Evolutionary conservation across 2,797 vertebrate genomes (phyloP).

Genomic region (Acanthis flammea): DNA sequence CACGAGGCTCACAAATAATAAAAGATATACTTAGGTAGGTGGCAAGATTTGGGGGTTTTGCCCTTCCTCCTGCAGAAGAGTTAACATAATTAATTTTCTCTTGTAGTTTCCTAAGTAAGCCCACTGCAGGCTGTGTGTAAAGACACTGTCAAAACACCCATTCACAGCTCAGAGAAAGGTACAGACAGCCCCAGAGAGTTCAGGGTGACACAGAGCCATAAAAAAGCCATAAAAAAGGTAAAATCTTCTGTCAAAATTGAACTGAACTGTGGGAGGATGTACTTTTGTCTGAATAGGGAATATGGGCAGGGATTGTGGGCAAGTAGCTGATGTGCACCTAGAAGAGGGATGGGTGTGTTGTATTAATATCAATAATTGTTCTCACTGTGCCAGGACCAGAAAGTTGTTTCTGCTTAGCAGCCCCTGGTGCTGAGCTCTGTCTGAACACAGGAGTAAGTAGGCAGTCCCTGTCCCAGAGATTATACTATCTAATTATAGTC

Average conservation of each 20-base stretch:
- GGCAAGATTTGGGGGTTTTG: not conserved
- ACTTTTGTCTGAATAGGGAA: not conserved
- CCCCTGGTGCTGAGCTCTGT: not conserved
- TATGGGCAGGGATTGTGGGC: not conserved
- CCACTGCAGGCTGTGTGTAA: not conserved
- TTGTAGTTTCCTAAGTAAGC: not conserved
- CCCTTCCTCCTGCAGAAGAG: not conserved
- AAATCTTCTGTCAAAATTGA: not conserved
- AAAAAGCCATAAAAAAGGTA: not conserved
- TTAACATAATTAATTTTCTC: not conserved
- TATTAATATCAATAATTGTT: not conserved
- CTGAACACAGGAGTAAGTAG: not conserved
- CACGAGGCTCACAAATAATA: not conserved
- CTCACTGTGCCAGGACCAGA: not conserved
- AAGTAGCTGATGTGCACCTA: not conserved
- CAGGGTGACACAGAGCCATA: not conserved
- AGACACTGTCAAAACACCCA: not conserved
- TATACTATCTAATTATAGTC: conserved; percentile 22
- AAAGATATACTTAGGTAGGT: not conserved
- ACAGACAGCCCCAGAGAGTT: not conserved
- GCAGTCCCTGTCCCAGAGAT: not conserved
- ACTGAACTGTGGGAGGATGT: not conserved
- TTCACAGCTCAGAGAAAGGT: not conserved
- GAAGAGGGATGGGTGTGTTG: not conserved
- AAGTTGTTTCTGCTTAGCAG: not conserved